These are phyloP conservation scores for Halisarca cf. caerulea DNA, from an alignment of 37 sponge, comb jelly and placozoan genomes.

Conservation along the genomic window DNA sequence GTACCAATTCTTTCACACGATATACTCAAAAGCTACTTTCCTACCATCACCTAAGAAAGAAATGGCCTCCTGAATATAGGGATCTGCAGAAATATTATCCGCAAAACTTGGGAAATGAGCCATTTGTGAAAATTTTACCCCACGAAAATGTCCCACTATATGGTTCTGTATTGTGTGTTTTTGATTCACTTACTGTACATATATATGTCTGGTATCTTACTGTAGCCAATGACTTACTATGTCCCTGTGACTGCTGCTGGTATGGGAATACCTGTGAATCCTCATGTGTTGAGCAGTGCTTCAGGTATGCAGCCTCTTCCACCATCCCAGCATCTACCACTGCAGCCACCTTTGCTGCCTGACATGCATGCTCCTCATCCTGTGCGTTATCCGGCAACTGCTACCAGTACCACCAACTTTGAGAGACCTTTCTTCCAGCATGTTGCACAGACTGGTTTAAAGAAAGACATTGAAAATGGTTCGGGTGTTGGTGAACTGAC, in stretches of 20 bases:
- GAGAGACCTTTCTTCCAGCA: background rate
- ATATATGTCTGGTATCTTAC: background rate
- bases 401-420: background rate
- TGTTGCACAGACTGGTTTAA: too few species aligned
- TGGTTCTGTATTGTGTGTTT: background rate
- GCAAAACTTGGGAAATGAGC: too few species aligned
- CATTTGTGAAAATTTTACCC: too few species aligned
- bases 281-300: background rate
- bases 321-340: background rate
- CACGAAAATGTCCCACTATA: too few species aligned
- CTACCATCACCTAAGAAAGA: too few species aligned
- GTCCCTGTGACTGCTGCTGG: background rate
- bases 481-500: conserved; percentile 15
- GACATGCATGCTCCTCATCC: background rate
- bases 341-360: background rate
- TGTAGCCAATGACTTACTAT: conserved; percentile 18
- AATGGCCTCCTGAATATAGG: too few species aligned
- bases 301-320: background rate
- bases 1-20: too few species aligned
- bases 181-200: background rate
- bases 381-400: background rate
- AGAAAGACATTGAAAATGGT: background rate
- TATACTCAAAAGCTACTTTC: too few species aligned
- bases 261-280: conserved; percentile 10
- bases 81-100: too few species aligned